phyloP scores from a whole-genome alignment of 2,888 invertebrate genomes.

The Smittia aterrima region DNA sequence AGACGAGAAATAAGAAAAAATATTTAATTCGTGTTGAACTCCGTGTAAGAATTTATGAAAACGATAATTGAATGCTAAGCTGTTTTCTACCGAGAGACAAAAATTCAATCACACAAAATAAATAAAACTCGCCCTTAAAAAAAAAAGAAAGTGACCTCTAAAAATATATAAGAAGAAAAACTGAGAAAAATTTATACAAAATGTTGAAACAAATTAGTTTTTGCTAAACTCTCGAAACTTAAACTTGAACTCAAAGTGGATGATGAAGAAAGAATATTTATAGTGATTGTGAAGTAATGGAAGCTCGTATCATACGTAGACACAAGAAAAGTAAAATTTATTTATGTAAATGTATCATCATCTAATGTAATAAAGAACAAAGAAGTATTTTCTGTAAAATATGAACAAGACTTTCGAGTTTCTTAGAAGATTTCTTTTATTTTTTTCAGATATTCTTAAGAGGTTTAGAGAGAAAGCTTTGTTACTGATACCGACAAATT shows the following conservation, averaged over 20 bases:
- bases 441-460: no score
- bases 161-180: background rate
- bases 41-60: constrained; percentile 5
- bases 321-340: constrained; percentile 46
- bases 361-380: constrained; percentile 20
- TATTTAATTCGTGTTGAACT: constrained; percentile 15
- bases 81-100: background rate
- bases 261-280: background rate
- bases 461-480: no score
- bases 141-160: constrained; percentile 33
- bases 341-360: constrained; percentile 31
- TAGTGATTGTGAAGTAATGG: constrained; percentile 17
- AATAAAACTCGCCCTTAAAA: constrained; percentile 35
- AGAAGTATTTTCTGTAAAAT: constrained; percentile 29
- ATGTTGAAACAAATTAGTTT: constrained; percentile 9
- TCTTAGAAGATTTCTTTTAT: no score
- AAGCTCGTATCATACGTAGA: constrained; percentile 43
- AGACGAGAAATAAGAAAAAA: background rate
- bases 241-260: constrained; percentile 1
- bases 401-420: no score
- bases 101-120: background rate
- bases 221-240: background rate
- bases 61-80: background rate
- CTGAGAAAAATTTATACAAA: constrained; percentile 36
- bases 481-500: no score